These are phyloP conservation scores for Lepidostoma basale DNA, from an alignment of 1,140 invertebrate genomes.

Conservation along the genomic window DNA sequence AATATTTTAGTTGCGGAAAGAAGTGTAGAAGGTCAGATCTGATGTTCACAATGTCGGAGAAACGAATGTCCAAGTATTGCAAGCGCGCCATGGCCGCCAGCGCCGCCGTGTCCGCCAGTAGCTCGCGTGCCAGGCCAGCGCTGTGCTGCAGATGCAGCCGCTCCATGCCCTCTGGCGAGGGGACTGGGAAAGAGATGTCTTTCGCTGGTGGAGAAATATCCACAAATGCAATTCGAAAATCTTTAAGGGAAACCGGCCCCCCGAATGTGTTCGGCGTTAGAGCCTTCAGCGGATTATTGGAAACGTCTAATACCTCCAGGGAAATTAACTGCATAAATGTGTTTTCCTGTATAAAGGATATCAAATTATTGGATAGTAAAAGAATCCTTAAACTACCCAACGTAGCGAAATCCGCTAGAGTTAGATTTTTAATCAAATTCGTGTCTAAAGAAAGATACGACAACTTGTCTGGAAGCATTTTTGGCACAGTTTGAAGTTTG, in stretches of 20 bases:
- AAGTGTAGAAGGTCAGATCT: slow-evolving; percentile 71
- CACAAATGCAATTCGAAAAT: slow-evolving; percentile 72
- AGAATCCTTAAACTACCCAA: slow-evolving; percentile 74
- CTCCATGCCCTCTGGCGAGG: slow-evolving; percentile 71
- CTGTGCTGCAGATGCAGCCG: slow-evolving; percentile 77
- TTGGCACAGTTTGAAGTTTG: slow-evolving; percentile 68
- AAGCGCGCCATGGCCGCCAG: slow-evolving; percentile 72
- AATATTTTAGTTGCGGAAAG: slow-evolving; percentile 68
- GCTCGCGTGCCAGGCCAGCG: slow-evolving; percentile 69
- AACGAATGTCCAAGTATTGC: slow-evolving; percentile 71
- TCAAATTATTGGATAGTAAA: slow-evolving; percentile 70
- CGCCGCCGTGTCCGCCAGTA: slow-evolving; percentile 72
- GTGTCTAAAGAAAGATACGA: slow-evolving; percentile 59
- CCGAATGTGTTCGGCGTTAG: slow-evolving; percentile 70
- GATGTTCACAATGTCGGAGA: slow-evolving; percentile 67
- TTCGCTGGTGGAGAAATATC: slow-evolving; percentile 63
- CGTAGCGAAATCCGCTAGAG: slow-evolving; percentile 70
- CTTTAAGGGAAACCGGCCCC: slow-evolving; percentile 67
- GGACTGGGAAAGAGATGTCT: slow-evolving; percentile 72
- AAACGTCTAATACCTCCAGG: slow-evolving; percentile 76
- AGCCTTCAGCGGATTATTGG: slow-evolving; percentile 74
- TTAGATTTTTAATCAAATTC: slow-evolving; percentile 69
- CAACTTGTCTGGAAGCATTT: slow-evolving; percentile 57
- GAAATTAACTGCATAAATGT: slow-evolving; percentile 69
- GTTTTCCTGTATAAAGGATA: slow-evolving; percentile 68